Base-by-base conservation (phyloP, 2,113 vertebrate genomes). In the Ctenodactylus gundi region DNA sequence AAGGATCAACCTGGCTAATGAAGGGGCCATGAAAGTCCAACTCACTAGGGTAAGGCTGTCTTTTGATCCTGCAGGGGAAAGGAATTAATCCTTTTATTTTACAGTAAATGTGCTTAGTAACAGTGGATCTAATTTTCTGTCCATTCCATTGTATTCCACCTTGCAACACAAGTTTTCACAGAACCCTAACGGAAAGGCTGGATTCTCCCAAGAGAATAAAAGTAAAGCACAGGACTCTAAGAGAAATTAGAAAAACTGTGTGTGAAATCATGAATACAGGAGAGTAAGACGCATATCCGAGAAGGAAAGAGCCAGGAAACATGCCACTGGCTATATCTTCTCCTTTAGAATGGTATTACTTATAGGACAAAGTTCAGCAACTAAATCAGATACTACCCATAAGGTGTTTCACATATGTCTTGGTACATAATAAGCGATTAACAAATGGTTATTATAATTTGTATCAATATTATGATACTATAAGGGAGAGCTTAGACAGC, bases 1-100 rank as follows among this genome's bases (percentile, higher is more conserved):
- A 94, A 90, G 93, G 89, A 95, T 96, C 94, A 95, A 46, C 85
- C 95, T 12, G 77, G 76, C 80, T 97, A 97, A 97, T 94, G 97
- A 90, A 96, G 83, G 95, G 95, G 92, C 93, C 91, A 95, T 68
- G 34, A n/a, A 75, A 97, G 93, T 88, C 91, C 84, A 92, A 39
- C 80, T 95, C 83, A 64, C 91, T 68, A 49, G 85, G 25, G 41
- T 93, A 93, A 95, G 65, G 76, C 91, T 96, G 92, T 85, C 70
- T 78, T 97, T 85, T 90, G 87, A 95, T 95, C 85, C 90, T 81
- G n/a, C 77, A 60, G 44, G 62, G 21, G 51, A 73, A 95, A 87
- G 51, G 34, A 95, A 96, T 96, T 91, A 95, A 77, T 23, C 34
- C 60, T 90, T 76, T 92, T 88, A 95, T 83, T 90, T 96, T 89